A percentile compares a stretch with the other conserved stretches of the same genome.
Conservation (phyloP, 2,888 invertebrate species). For the Leuctra nigra region DNA sequence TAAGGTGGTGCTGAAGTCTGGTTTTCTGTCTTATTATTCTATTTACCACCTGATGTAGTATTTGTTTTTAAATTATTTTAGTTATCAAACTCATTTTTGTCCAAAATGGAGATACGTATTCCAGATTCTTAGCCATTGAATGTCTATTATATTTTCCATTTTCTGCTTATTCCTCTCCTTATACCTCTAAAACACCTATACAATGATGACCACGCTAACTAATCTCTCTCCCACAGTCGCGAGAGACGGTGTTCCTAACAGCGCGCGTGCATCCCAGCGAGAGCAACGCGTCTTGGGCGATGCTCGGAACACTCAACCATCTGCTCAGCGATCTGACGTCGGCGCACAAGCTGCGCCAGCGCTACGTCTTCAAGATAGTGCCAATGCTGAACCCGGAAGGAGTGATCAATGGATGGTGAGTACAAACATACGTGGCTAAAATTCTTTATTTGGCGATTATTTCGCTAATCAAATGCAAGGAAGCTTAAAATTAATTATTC, state of each 20-base stretch:
- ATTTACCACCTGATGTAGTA: too few relatives aligned
- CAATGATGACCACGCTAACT: too few relatives aligned
- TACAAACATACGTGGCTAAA: conserved; percentile 33
- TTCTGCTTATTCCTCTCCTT: too few relatives aligned
- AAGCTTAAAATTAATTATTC: neutral
- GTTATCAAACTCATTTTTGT: too few relatives aligned
- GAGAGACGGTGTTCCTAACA: conserved; percentile 64
- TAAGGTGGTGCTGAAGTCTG: too few relatives aligned
- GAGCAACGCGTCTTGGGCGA: conserved; percentile 82
- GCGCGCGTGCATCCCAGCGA: conserved; percentile 84
- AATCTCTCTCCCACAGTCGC: conserved; percentile 42
- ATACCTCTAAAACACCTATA: too few relatives aligned
- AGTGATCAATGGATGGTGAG: conserved; percentile 79
- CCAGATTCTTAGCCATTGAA: too few relatives aligned
- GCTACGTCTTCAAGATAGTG: conserved; percentile 76
- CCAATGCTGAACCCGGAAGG: conserved; percentile 89
- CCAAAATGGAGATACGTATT: too few relatives aligned
- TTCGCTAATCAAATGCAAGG: neutral
- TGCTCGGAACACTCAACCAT: conserved; percentile 69
- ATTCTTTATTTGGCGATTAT: neutral
- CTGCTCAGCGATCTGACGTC: conserved; percentile 51
- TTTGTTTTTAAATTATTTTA: too few relatives aligned
- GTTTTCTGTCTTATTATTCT: too few relatives aligned
- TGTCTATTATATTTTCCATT: too few relatives aligned
- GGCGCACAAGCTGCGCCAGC: conserved; percentile 56